These are phyloP conservation scores for Lophotis ruficrista DNA, from an alignment of 2,113 vertebrate species.

Conservation along the genomic window DNA sequence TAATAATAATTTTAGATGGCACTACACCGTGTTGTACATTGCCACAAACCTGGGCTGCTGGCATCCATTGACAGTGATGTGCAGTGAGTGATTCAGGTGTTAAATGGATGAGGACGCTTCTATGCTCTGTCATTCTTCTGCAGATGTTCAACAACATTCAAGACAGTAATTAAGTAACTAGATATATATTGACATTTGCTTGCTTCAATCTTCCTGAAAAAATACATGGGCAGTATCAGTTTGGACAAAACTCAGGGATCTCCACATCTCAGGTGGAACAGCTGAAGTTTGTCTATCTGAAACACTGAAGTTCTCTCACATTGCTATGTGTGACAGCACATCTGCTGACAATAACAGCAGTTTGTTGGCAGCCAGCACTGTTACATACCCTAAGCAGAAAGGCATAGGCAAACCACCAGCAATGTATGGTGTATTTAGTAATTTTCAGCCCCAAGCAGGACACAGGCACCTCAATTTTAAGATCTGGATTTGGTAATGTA, in stretches of 20 bases:
- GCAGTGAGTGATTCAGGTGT: not conserved
- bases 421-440: not conserved
- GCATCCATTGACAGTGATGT: rapidly evolving
- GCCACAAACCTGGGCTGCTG: not conserved
- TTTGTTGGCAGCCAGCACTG: not conserved
- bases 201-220: not conserved
- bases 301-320: not conserved
- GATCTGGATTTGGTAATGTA: not conserved
- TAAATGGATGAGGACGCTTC: not conserved
- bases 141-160: not conserved
- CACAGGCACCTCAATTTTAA: not conserved
- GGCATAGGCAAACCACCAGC: not conserved
- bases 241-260: not conserved
- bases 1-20: not conserved
- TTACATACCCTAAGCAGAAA: not conserved
- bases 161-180: not conserved
- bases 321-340: not conserved
- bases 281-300: not conserved
- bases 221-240: not conserved
- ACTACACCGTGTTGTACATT: not conserved
- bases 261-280: not conserved
- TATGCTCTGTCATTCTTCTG: not conserved
- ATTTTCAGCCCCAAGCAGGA: not conserved
- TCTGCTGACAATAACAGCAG: not conserved
- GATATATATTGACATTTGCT: not conserved